Percentiles rank a stretch among this genome's conserved stretches.
Evolutionary conservation across 2,797 vertebrate genomes (phyloP).

Genomic region (Coreius guichenoti): DNA sequence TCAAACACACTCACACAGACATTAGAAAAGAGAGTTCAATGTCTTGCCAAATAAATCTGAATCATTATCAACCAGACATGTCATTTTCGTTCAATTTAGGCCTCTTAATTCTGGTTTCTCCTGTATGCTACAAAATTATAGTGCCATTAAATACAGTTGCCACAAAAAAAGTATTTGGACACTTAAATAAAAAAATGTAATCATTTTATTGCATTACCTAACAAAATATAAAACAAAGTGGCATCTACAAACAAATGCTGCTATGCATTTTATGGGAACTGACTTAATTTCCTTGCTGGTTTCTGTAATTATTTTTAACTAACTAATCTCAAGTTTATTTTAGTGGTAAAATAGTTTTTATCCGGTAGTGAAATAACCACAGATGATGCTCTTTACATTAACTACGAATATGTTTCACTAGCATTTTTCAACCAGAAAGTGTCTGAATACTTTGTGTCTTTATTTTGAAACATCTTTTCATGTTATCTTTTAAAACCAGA

Average conservation of each 20-base stretch:
- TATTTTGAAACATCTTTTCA: background rate
- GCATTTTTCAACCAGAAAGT: background rate
- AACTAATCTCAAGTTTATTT: background rate
- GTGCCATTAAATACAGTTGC: background rate
- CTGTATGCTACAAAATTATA: background rate
- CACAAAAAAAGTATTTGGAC: background rate
- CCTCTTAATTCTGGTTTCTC: background rate
- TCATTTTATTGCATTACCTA: background rate
- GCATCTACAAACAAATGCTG: background rate
- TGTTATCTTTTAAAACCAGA: background rate
- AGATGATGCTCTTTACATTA: background rate
- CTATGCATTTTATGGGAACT: background rate
- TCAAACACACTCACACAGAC: constrained; percentile 19
- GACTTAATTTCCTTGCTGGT: background rate
- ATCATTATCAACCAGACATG: background rate
- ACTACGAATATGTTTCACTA: background rate
- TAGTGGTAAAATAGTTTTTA: background rate
- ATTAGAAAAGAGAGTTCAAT: constrained; percentile 28
- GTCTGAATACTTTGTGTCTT: background rate
- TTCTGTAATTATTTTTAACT: background rate
- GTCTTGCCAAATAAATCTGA: constrained; percentile 7
- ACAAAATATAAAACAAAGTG: background rate
- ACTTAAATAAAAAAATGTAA: background rate
- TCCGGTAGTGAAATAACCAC: background rate
- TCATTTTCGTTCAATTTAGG: background rate